These are phyloP conservation scores for Chaetoderma sp. DNA, from an alignment of 2,888 invertebrate genomes.

Conservation along the genomic window DNA sequence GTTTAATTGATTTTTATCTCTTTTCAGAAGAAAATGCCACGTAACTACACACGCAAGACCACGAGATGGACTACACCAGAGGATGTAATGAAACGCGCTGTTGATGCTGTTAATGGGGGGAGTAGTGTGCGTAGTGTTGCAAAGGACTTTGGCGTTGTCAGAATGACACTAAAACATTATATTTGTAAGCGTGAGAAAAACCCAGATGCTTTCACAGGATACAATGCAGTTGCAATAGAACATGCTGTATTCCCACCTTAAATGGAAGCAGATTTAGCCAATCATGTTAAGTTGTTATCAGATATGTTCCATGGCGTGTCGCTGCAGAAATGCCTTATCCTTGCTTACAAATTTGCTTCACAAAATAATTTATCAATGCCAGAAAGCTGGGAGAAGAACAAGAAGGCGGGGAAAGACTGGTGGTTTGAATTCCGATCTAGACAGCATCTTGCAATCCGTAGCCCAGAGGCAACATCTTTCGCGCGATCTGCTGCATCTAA, in stretches of 20 bases:
- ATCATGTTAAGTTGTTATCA: neutral
- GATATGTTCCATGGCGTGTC: neutral
- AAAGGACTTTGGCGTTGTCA: constrained; percentile 44
- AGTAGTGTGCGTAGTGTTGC: constrained; percentile 86
- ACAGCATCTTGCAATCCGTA: constrained; percentile 20
- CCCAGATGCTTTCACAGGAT: neutral
- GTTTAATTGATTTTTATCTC: no score
- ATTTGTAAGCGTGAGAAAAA: neutral
- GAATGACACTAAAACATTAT: constrained; percentile 65
- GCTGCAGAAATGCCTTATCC: neutral
- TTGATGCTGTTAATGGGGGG: constrained; percentile 80
- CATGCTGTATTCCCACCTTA: neutral
- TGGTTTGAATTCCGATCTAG: neutral
- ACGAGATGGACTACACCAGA: constrained; percentile 6
- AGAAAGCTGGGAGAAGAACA: neutral
- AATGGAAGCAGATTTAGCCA: neutral
- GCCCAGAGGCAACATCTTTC: constrained; percentile 38
- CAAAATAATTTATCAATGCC: neutral
- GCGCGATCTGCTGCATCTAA: constrained; percentile 36
- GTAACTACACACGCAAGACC: constrained; percentile 16
- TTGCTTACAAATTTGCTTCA: constrained; percentile 2
- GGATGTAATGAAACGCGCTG: constrained; percentile 72
- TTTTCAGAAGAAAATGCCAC: no score
- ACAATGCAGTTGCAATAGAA: constrained; percentile 1
- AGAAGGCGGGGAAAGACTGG: constrained; percentile 14